Evolutionary conservation across 2,888 invertebrate genomes (phyloP).

Genomic region (Lottia scabra): DNA sequence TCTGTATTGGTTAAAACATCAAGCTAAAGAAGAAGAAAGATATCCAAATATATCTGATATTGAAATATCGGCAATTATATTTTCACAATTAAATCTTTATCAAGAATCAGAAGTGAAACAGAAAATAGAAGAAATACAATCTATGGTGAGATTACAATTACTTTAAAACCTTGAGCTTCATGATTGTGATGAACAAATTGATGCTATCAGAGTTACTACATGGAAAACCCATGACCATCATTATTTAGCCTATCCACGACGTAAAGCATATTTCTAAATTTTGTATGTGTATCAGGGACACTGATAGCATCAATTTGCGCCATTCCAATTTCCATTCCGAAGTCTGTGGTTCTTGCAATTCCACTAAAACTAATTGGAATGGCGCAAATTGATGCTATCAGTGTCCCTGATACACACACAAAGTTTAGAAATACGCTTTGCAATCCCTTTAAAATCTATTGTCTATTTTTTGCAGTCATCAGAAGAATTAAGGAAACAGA

Average conservation of each 20-base stretch:
- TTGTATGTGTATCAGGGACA: too few species aligned
- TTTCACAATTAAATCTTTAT: slow-evolving; percentile 58
- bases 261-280: too few species aligned
- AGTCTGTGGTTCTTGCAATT: too few species aligned
- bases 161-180: neutral
- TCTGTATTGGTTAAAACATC: slow-evolving; percentile 42
- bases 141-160: slow-evolving; percentile 31
- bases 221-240: too few species aligned
- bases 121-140: slow-evolving; percentile 37
- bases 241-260: too few species aligned
- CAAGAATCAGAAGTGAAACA: slow-evolving; percentile 54
- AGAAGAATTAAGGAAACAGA: slow-evolving; percentile 31
- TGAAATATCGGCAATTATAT: slow-evolving; percentile 44
- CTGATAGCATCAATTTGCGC: too few species aligned
- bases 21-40: slow-evolving; percentile 31
- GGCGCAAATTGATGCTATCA: too few species aligned
- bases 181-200: slow-evolving; percentile 15
- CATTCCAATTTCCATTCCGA: too few species aligned
- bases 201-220: too few species aligned
- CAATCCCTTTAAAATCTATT: neutral
- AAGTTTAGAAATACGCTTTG: too few species aligned
- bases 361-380: too few species aligned
- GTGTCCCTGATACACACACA: too few species aligned
- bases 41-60: slow-evolving; percentile 37
- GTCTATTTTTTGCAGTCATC: slow-evolving; percentile 25